Percentiles rank a stretch among this genome's conserved stretches.
These are phyloP conservation scores for Psilopsiagon aurifrons DNA, from an alignment of 2,113 vertebrate species.

Conservation along the genomic window DNA sequence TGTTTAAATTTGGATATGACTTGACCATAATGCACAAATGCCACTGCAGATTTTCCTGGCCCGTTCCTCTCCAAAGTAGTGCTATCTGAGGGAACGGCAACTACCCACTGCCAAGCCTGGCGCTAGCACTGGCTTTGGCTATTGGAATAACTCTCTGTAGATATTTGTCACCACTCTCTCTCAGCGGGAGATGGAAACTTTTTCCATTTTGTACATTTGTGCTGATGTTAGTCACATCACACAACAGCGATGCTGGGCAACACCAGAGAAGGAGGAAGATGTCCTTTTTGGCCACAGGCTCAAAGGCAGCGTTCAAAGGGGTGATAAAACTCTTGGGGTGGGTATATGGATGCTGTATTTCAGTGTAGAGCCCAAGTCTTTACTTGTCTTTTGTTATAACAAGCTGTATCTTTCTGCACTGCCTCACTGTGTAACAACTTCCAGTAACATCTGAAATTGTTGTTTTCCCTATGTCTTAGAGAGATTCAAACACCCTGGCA, in stretches of 20 bases:
- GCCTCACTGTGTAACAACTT: not conserved
- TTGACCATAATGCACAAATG: not conserved
- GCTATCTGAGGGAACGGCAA: not conserved
- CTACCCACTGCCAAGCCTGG: not conserved
- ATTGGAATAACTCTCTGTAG: not conserved
- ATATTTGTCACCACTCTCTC: not conserved
- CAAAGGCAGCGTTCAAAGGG: not conserved
- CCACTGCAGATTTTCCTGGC: not conserved
- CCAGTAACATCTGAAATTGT: not conserved
- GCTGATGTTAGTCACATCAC: not conserved
- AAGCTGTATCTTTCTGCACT: not conserved
- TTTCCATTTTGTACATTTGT: not conserved
- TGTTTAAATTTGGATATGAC: slow-evolving; percentile 17
- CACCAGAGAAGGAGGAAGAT: fast-evolving
- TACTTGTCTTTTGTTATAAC: not conserved
- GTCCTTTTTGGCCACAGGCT: not conserved
- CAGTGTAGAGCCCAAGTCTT: fast-evolving
- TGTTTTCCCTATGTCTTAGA: fast-evolving
- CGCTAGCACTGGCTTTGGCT: not conserved
- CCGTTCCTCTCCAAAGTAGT: not conserved
- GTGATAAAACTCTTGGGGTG: not conserved
- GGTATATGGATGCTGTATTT: not conserved
- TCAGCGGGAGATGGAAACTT: not conserved
- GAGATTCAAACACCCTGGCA: not conserved
- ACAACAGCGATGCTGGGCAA: not conserved